Conservation (phyloP, 1,140 invertebrate species). For the Pseudomyrmex cubaensis region DNA sequence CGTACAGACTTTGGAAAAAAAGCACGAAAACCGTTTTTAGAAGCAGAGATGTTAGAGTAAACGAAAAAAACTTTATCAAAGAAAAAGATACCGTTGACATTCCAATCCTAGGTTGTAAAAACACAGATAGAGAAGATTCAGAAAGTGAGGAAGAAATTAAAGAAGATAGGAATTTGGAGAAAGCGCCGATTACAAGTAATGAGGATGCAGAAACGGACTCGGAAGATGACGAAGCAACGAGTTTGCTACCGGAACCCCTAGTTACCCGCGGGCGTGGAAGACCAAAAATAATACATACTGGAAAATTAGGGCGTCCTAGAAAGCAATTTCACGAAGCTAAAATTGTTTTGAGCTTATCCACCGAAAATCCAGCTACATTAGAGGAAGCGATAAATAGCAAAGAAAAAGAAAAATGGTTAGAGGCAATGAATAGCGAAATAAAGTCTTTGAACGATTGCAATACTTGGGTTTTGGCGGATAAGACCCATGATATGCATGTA, state of each 20-base stretch:
- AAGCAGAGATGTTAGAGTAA: background rate
- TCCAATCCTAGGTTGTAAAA: background rate
- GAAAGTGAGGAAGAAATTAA: background rate
- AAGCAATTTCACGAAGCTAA: too few relatives aligned
- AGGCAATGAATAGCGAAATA: slow-evolving; percentile 66
- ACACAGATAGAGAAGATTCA: background rate
- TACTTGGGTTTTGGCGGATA: slow-evolving; percentile 60
- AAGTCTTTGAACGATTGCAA: slow-evolving; percentile 56
- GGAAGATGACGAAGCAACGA: background rate
- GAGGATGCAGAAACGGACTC: background rate
- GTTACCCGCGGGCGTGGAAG: too few relatives aligned
- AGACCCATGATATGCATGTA: slow-evolving; percentile 59
- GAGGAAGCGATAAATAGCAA: slow-evolving; percentile 50
- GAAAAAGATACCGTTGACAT: background rate
- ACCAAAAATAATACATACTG: too few relatives aligned
- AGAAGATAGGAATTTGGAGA: background rate
- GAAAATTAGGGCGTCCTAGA: too few relatives aligned
- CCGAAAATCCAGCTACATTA: background rate
- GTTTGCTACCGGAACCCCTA: background rate
- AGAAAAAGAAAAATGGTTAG: slow-evolving; percentile 52
- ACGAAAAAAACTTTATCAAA: background rate
- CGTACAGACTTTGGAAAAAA: background rate
- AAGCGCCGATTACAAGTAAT: background rate
- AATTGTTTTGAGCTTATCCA: too few relatives aligned
- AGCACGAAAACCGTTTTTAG: background rate